Evolutionary conservation across 2,797 vertebrate genomes (phyloP).

Genomic region (Alauda arvensis): DNA sequence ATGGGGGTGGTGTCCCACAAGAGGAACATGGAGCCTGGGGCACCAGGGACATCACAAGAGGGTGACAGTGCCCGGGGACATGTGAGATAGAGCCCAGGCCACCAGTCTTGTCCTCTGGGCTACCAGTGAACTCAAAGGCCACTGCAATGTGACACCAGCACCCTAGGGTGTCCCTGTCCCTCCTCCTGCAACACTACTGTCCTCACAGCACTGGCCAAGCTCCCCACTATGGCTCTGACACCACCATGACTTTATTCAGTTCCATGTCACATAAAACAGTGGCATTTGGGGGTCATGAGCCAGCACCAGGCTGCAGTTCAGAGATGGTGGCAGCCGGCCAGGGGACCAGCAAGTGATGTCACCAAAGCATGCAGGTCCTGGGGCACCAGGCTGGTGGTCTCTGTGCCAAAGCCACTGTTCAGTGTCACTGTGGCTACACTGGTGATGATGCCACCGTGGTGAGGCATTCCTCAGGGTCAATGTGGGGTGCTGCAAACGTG

Average conservation of each 20-base stretch:
- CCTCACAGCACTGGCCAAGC: not conserved
- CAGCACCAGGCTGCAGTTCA: not conserved
- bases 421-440: not conserved
- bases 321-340: not conserved
- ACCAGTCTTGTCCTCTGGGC: not conserved
- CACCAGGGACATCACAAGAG: not conserved
- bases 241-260: not conserved
- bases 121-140: not conserved
- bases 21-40: not conserved
- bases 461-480: not conserved
- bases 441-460: not conserved
- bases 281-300: not conserved
- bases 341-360: not conserved
- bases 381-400: fast-evolving
- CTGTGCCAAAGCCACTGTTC: not conserved
- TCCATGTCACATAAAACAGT: not conserved
- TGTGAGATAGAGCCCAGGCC: not conserved
- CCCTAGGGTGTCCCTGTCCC: not conserved
- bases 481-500: fast-evolving
- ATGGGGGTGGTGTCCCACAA: fast-evolving
- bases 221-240: not conserved
- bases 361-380: not conserved
- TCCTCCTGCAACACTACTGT: no score
- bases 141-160: not conserved
- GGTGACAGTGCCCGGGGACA: not conserved